phyloP scores from a whole-genome alignment of 1,140 invertebrate genomes.

The Probaryconus sp. region DNA sequence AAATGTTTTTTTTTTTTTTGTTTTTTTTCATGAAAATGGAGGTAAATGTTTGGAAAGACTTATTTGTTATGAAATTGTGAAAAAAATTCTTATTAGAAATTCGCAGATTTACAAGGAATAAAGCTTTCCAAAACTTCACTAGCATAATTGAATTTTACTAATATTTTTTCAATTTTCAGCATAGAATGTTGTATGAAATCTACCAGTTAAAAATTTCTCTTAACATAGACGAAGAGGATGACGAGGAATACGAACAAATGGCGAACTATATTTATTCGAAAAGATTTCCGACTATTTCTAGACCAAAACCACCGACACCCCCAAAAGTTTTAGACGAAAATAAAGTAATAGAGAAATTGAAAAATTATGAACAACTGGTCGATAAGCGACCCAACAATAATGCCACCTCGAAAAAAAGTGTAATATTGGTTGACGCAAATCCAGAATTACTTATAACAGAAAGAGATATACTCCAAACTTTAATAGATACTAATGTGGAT shows the following conservation, averaged over 20 bases:
- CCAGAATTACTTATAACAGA: constrained; percentile 70
- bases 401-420: constrained; percentile 46
- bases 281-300: constrained; percentile 36
- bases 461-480: constrained; percentile 67
- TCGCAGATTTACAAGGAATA: too few relatives aligned
- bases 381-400: constrained; percentile 24
- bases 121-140: too few relatives aligned
- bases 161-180: constrained; percentile 57
- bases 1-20: constrained; percentile 1
- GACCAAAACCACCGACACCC: constrained; percentile 67
- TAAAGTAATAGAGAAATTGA: constrained; percentile 66
- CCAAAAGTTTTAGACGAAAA: constrained; percentile 69
- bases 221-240: constrained; percentile 69
- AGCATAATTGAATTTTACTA: constrained; percentile 1
- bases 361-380: constrained; percentile 52
- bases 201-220: constrained; percentile 74
- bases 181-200: constrained; percentile 76
- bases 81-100: too few relatives aligned
- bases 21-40: background rate
- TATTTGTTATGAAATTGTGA: too few relatives aligned
- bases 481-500: constrained; percentile 70
- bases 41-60: too few relatives aligned
- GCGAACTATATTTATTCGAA: constrained; percentile 58
- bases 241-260: constrained; percentile 62
- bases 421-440: constrained; percentile 69